Evolutionary conservation across 37 sponge, comb jelly and placozoan genomes (phyloP).

Genomic region (Eunapius fragilis): DNA sequence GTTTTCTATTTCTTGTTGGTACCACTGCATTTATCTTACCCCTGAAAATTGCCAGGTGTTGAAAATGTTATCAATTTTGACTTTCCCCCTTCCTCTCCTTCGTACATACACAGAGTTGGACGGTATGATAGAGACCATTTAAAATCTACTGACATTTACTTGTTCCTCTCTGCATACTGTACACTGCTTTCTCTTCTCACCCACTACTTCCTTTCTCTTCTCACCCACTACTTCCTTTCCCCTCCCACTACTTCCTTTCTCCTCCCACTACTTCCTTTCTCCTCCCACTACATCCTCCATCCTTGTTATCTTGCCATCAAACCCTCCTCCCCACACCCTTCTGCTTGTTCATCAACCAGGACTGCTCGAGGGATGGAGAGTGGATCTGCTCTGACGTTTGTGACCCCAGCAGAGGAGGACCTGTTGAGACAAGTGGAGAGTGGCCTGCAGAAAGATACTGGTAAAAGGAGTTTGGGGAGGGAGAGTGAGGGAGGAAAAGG

Average conservation of each 20-base stretch:
- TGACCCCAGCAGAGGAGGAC: conserved; percentile 71
- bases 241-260: not conserved
- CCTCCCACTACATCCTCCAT: not conserved
- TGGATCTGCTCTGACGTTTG: conserved; percentile 89
- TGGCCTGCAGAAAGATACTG: conserved; percentile 49
- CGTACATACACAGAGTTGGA: conserved; percentile 96
- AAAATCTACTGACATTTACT: no score
- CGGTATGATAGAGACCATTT: conserved; percentile 41
- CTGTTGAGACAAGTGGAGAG: conserved; percentile 49
- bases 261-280: not conserved
- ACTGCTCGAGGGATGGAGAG: conserved; percentile 87
- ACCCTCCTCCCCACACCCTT: not conserved
- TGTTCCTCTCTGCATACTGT: no score
- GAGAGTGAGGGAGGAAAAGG: not conserved
- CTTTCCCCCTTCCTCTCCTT: conserved; percentile 81
- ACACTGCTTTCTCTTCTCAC: not conserved
- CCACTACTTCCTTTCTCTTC: not conserved
- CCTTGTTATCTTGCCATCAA: not conserved
- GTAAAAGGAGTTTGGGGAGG: not conserved
- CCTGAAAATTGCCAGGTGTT: conserved; percentile 62
- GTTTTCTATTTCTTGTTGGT: not conserved
- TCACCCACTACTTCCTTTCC: not conserved
- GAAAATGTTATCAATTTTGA: conserved; percentile 98
- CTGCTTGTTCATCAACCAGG: conserved; percentile 23
- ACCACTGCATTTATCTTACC: not conserved